A percentile compares a stretch with the other conserved stretches of the same genome.
Conservation (phyloP, 2,797 vertebrate genomes). For the Brachymystax lenok region DNA sequence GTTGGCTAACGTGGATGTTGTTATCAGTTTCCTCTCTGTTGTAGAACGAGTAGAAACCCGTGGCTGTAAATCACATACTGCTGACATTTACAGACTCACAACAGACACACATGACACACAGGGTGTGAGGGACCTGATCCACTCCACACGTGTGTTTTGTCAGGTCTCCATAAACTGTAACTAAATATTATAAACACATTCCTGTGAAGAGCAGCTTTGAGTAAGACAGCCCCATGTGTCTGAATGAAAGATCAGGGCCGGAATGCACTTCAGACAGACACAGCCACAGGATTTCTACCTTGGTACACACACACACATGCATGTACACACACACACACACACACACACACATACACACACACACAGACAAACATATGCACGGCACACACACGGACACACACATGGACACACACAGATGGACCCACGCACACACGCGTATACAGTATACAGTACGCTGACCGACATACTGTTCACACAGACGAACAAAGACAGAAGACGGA, state of each 20-base stretch:
- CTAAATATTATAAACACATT: constrained; percentile 72
- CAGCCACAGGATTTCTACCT: constrained; percentile 11
- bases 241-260: constrained; percentile 49
- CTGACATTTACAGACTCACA: constrained; percentile 58
- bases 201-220: constrained; percentile 38
- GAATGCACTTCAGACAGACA: constrained; percentile 25
- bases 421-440: constrained; percentile 39
- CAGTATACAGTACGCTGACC: constrained; percentile 15
- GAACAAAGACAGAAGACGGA: constrained; percentile 15
- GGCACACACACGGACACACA: no score
- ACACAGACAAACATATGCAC: constrained; percentile 6
- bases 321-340: constrained; percentile 14
- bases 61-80: constrained; percentile 48
- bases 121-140: constrained; percentile 47
- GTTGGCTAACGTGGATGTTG: not conserved
- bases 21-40: constrained; percentile 15
- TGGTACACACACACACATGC: constrained; percentile 17
- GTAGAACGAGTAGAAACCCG: constrained; percentile 35
- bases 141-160: constrained; percentile 51
- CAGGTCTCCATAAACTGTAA: constrained; percentile 64
- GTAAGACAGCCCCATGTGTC: constrained; percentile 33
- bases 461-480: not conserved
- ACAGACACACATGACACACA: constrained; percentile 38
- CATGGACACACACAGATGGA: constrained; percentile 12
- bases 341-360: constrained; percentile 28